A percentile compares a stretch with the other conserved stretches of the same genome.
These are phyloP conservation scores for Rhopilema esculentum DNA, from an alignment of 30 jellyfish, hydroid and myxozoan genomes.

Conservation along the genomic window DNA sequence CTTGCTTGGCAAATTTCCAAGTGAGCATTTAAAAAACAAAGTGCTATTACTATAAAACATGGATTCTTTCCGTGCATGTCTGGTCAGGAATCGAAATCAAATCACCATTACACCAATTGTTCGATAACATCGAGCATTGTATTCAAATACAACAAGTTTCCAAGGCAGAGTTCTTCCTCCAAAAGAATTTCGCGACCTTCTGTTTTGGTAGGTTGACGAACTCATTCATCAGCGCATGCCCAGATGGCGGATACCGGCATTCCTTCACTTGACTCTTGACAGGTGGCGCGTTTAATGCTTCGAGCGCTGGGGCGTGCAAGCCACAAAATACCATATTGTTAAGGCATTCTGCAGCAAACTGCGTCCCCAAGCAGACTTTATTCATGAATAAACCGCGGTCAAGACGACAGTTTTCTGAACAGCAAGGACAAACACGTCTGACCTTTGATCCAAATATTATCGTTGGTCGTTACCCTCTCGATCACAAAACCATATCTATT, in stretches of 20 bases:
- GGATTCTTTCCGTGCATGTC: background rate
- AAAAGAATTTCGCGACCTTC: background rate
- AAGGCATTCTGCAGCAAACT: constrained; percentile 28
- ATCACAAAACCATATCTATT: too few species aligned
- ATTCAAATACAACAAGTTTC: background rate
- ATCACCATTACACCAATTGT: background rate
- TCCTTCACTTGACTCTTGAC: background rate
- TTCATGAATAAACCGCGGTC: background rate
- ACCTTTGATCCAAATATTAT: background rate
- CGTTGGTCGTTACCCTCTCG: background rate
- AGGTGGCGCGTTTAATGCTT: constrained; percentile 46
- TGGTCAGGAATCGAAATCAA: background rate
- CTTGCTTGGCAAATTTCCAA: background rate
- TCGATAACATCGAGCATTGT: background rate
- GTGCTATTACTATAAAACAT: background rate
- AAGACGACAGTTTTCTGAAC: background rate
- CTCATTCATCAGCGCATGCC: constrained; percentile 24
- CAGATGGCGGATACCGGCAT: background rate
- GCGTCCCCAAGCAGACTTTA: constrained; percentile 3
- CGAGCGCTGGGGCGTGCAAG: constrained; percentile 61
- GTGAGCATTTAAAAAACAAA: background rate
- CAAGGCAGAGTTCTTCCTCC: background rate
- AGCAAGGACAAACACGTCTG: background rate
- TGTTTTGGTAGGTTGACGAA: background rate
- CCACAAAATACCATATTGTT: constrained; percentile 27